Percentiles rank a stretch among this genome's conserved stretches.
phyloP scores from a whole-genome alignment of 2,797 vertebrate genomes.

The Pantherophis vulpinus region DNA sequence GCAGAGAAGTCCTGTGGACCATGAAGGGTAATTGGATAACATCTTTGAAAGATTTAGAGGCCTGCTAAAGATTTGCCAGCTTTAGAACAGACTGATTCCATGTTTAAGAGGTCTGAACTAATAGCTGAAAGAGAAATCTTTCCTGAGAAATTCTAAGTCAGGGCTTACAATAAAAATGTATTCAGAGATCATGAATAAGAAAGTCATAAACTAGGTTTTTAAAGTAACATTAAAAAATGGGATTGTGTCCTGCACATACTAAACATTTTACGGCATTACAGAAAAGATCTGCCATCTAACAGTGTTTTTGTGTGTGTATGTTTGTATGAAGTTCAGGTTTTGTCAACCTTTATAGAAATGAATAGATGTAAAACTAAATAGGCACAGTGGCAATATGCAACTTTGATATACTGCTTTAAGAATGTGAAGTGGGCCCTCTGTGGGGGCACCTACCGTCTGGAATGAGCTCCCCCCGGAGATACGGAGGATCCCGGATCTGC shows the following conservation, averaged over 20 bases:
- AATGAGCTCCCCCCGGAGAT: too few relatives aligned
- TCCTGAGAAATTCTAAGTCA: constrained; percentile 71
- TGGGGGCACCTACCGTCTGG: too few relatives aligned
- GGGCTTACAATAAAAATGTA: constrained; percentile 61
- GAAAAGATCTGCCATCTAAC: background rate
- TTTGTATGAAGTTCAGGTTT: background rate
- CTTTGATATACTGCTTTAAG: background rate
- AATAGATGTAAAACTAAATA: background rate
- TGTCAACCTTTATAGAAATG: background rate
- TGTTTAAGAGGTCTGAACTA: constrained; percentile 75
- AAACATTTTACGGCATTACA: background rate
- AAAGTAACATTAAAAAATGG: constrained; percentile 57
- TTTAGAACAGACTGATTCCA: constrained; percentile 76
- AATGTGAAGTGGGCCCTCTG: background rate
- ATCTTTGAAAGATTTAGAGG: constrained; percentile 77
- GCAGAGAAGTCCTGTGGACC: constrained; percentile 64
- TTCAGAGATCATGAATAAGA: constrained; percentile 37
- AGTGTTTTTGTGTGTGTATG: background rate
- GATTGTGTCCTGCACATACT: background rate
- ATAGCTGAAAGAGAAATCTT: constrained; percentile 72
- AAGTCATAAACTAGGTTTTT: constrained; percentile 62
- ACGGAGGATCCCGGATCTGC: too few relatives aligned
- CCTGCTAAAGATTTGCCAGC: constrained; percentile 70
- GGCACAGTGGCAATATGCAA: background rate
- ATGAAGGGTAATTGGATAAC: constrained; percentile 78